These are phyloP conservation scores for Bucco capensis DNA, from an alignment of 2,113 vertebrate species.

Conservation along the genomic window DNA sequence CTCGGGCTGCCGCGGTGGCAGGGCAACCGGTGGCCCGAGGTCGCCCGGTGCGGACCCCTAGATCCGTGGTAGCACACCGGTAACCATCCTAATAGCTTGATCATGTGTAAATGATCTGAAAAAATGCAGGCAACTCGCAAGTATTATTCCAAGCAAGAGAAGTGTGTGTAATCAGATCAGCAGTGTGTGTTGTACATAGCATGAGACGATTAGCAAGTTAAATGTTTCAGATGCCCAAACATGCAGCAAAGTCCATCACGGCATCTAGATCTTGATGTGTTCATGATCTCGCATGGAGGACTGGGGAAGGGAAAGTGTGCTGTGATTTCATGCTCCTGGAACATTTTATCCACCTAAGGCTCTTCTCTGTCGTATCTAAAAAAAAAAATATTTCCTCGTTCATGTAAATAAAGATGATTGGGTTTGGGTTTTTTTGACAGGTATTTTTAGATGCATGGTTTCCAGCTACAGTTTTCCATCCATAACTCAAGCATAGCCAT, in stretches of 20 bases:
- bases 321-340: background rate
- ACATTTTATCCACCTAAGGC: background rate
- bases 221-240: background rate
- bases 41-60: too few relatives aligned
- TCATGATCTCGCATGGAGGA: accelerated
- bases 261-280: background rate
- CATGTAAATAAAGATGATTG: background rate
- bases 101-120: accelerated
- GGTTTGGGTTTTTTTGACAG: background rate
- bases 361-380: background rate
- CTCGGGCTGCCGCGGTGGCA: too few relatives aligned
- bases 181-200: background rate
- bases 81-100: background rate
- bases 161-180: background rate
- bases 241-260: accelerated
- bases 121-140: background rate
- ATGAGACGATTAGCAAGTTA: background rate
- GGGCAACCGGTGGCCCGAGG: background rate
- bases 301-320: background rate
- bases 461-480: background rate
- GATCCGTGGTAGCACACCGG: accelerated
- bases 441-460: background rate
- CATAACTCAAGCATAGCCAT: background rate
- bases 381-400: background rate
- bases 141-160: background rate